Evolutionary conservation across 2,888 invertebrate species (phyloP).

Genomic region (Spilosoma lubricipeda): DNA sequence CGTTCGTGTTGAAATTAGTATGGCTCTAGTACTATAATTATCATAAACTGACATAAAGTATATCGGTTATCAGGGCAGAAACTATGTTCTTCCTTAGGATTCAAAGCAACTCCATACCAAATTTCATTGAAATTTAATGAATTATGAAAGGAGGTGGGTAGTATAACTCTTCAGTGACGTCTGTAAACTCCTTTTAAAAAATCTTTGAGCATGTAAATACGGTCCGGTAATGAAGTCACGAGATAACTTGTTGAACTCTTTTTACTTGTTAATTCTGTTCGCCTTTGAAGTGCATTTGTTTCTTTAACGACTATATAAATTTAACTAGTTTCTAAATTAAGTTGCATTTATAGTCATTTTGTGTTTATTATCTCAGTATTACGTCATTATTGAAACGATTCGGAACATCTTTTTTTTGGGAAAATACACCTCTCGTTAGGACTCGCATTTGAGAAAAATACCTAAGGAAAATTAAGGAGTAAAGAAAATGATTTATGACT

Average conservation of each 20-base stretch:
- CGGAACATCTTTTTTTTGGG: background rate
- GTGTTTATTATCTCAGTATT: background rate
- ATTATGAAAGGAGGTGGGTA: background rate
- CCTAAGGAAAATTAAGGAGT: too few species aligned
- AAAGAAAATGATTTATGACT: too few species aligned
- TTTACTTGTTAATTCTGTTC: background rate
- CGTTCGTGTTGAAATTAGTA: too few species aligned
- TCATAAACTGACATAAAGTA: too few species aligned
- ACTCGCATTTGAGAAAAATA: too few species aligned
- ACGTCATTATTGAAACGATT: background rate
- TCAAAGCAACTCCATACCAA: too few species aligned
- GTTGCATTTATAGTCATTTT: background rate
- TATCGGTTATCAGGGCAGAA: too few species aligned
- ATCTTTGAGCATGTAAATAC: background rate
- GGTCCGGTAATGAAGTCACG: background rate
- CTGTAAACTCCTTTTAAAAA: background rate
- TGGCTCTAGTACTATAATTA: too few species aligned
- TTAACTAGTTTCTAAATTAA: background rate
- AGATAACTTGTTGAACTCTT: background rate
- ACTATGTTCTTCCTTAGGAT: too few species aligned
- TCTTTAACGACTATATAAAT: too few species aligned
- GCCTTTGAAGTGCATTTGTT: background rate
- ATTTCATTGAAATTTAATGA: too few species aligned
- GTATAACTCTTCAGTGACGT: background rate
- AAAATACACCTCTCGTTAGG: too few species aligned